These are phyloP conservation scores for Sibirionetta formosa DNA, from an alignment of 2,797 vertebrate species.

Conservation along the genomic window DNA sequence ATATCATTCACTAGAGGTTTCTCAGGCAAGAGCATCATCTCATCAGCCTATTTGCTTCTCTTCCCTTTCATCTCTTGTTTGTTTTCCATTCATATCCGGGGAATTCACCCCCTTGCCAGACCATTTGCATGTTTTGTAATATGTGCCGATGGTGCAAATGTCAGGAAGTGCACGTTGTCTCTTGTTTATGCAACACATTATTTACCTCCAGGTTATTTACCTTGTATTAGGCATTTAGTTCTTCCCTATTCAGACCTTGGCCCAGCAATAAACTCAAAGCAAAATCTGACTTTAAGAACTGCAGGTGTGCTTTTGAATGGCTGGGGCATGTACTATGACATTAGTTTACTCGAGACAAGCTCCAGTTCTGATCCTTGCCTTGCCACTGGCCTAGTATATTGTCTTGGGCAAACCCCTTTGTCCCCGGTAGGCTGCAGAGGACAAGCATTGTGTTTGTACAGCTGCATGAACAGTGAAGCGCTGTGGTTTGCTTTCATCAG, in stretches of 20 bases:
- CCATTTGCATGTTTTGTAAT: conserved; percentile 52
- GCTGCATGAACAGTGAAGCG: not conserved
- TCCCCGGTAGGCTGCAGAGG: not conserved
- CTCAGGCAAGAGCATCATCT: not conserved
- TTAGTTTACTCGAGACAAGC: not conserved
- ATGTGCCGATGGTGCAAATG: not conserved
- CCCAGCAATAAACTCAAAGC: not conserved
- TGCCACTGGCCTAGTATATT: not conserved
- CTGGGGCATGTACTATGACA: not conserved
- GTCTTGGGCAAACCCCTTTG: not conserved
- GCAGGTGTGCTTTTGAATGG: not conserved
- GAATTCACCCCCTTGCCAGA: not conserved
- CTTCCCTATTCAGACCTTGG: not conserved
- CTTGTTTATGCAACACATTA: not conserved
- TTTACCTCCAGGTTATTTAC: conserved; percentile 39
- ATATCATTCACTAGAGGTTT: not conserved
- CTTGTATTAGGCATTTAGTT: not conserved
- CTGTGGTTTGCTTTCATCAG: not conserved
- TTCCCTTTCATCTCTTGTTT: conserved; percentile 28
- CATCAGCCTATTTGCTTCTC: not conserved
- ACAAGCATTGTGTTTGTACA: conserved; percentile 18
- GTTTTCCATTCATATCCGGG: conserved; percentile 2
- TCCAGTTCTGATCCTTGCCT: not conserved
- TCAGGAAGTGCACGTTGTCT: not conserved
- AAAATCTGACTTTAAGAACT: not conserved